Conservation (phyloP, 35 echinoderm and acorn worm genomes). For the Holothuria glaberrima region DNA sequence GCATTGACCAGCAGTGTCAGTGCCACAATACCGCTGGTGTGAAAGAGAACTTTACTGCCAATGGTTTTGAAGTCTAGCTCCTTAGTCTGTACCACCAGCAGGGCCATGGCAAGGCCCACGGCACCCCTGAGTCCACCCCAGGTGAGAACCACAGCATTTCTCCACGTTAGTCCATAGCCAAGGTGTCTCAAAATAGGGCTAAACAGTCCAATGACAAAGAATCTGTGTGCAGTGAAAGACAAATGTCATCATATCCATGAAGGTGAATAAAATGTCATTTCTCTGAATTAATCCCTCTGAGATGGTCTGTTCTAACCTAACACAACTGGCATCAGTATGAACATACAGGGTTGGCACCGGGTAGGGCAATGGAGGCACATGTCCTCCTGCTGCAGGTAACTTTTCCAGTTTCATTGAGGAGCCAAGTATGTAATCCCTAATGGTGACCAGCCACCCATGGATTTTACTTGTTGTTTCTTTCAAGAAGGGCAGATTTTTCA, state of each 20-base stretch:
- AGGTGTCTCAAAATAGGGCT: constrained; percentile 87
- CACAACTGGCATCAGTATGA: too few species aligned
- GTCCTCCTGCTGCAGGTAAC: too few species aligned
- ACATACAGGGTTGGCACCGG: too few species aligned
- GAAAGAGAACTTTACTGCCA: constrained; percentile 91
- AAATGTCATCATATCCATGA: neutral
- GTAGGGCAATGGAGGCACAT: too few species aligned
- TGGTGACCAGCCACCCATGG: too few species aligned
- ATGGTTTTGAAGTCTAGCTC: constrained; percentile 59
- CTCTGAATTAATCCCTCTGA: neutral
- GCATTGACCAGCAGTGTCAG: constrained; percentile 92
- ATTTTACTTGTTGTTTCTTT: too few species aligned
- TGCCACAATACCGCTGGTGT: constrained; percentile 92
- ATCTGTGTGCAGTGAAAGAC: constrained; percentile 32
- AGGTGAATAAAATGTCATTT: neutral
- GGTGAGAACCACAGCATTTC: constrained; percentile 93
- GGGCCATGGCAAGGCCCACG: constrained; percentile 89
- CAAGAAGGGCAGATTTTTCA: too few species aligned
- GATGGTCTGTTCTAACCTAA: neutral
- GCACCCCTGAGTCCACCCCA: constrained; percentile 96
- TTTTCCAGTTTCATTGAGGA: too few species aligned
- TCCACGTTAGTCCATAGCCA: constrained; percentile 95
- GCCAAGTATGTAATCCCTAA: too few species aligned
- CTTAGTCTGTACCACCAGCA: constrained; percentile 68
- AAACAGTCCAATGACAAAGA: constrained; percentile 81